Percentiles rank a stretch among this genome's conserved stretches.
Evolutionary conservation across 92 coral and sea anemone species (phyloP).

Genomic region (Epizoanthus rinbou): DNA sequence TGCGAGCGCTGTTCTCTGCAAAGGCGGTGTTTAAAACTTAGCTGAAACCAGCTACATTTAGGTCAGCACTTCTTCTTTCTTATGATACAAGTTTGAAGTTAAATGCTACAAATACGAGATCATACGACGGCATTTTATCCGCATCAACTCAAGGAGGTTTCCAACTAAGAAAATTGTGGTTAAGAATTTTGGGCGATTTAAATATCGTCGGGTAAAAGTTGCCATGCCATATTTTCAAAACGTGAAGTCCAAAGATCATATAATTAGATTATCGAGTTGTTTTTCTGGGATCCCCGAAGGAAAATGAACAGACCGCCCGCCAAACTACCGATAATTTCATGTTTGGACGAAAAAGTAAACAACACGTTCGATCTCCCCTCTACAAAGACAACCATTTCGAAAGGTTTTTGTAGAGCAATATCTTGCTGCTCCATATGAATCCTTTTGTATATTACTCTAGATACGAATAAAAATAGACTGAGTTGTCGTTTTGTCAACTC

Average conservation of each 20-base stretch:
- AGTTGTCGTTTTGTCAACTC: too few relatives aligned
- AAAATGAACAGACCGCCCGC: slow-evolving; percentile 28
- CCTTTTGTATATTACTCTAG: too few relatives aligned
- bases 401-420: too few relatives aligned
- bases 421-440: too few relatives aligned
- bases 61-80: slow-evolving; percentile 13
- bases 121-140: slow-evolving; percentile 8
- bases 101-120: slow-evolving; percentile 1
- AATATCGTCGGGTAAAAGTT: slow-evolving; percentile 36
- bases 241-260: slow-evolving; percentile 8
- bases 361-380: slow-evolving; percentile 21
- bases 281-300: slow-evolving; percentile 33
- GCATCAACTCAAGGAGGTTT: slow-evolving; percentile 10
- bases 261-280: slow-evolving; percentile 28
- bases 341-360: slow-evolving; percentile 28
- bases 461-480: too few relatives aligned
- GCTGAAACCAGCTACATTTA: slow-evolving; percentile 17
- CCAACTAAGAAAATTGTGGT: slow-evolving; percentile 23
- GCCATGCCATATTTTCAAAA: slow-evolving; percentile 20
- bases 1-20: slow-evolving; percentile 18
- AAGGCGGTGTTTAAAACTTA: slow-evolving; percentile 25
- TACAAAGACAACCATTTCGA: background rate
- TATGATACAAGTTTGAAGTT: slow-evolving; percentile 16
- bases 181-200: slow-evolving; percentile 10
- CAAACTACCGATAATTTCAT: slow-evolving; percentile 28